phyloP scores from a whole-genome alignment of 2,888 invertebrate species.

The Drosophila sordidula region DNA sequence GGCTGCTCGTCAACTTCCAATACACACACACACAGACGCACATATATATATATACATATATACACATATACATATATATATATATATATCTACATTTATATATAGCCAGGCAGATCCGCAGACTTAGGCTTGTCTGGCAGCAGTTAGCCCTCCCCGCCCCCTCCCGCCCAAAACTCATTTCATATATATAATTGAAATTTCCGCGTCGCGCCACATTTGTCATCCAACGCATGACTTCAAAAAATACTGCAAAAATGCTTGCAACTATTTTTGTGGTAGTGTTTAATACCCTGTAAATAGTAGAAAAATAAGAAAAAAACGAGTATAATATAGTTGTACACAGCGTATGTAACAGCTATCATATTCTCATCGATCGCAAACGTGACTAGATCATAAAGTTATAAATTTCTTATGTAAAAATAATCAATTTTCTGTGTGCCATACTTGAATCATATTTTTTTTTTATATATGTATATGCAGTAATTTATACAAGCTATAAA shows the following conservation, averaged over 20 bases:
- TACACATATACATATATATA: neutral
- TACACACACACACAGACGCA: constrained; percentile 2
- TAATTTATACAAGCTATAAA: too few species aligned
- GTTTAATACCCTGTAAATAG: neutral
- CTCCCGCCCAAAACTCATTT: neutral
- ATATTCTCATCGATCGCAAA: too few species aligned
- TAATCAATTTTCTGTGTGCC: too few species aligned
- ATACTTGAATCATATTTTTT: too few species aligned
- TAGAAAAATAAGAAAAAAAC: too few species aligned
- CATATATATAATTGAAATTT: constrained; percentile 49
- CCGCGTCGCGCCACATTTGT: constrained; percentile 44
- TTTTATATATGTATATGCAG: too few species aligned
- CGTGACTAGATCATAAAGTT: too few species aligned
- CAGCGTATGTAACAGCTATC: too few species aligned
- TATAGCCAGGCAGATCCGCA: constrained; percentile 13
- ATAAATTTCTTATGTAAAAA: too few species aligned
- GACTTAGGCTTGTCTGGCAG: constrained; percentile 12
- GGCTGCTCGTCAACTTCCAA: constrained; percentile 23
- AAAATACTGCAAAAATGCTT: constrained; percentile 28
- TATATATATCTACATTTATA: neutral
- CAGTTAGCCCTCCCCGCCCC: neutral
- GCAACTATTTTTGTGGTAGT: constrained; percentile 3
- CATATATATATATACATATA: neutral
- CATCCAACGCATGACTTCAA: constrained; percentile 20
- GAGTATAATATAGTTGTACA: too few species aligned